Base-by-base conservation (phyloP, 2,797 vertebrate genomes). In the Alauda arvensis region DNA sequence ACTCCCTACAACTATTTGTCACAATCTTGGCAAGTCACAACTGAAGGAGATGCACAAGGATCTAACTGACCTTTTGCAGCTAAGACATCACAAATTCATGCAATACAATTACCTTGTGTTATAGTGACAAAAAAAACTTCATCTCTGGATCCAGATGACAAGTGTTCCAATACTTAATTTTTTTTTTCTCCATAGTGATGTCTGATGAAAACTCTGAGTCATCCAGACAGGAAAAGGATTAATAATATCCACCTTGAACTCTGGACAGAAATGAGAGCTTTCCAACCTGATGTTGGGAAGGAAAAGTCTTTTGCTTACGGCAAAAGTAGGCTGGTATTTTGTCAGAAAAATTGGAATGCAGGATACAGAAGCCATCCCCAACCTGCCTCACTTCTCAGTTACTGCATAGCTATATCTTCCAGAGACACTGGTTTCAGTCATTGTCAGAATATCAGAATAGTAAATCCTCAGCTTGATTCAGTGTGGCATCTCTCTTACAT, bases 171-270 rank as follows among this genome's bases (percentile, higher is more conserved):
- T 83, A 37, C 17, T 25, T 77, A 48, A 12, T 80, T 68, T 83
- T 80, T 87, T 81, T 83, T 85, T 67, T 31, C 25, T 28, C 69
- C 70, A 59, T 71, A 81, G 72, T 70, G 31, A 76, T 83, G 63
- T 87, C 82, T 87, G 74, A 83, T 20, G 49, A 78, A 94, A 91
- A 69, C 8, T 84, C 81, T 94, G 91, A 90, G 70, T 92, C 88
- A 92, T 88, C 12, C 46, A 37, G 43, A 57, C 49, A 77, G 39
- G 39, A 66, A 88, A 69, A 42, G 72, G 49, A 61, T 90, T 6
- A 88, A 46, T 67, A 93, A 82, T 68, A 83, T 45, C 42, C 46
- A 77, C 55, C 31, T 70, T 85, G 52, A 90, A 81, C 52, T 85
- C 33, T 20, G 79, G 68, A 74, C 34, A 68, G 25, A 83, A n/a